Conservation (phyloP, 2,888 invertebrate genomes). For the Anarsia innoxiella region DNA sequence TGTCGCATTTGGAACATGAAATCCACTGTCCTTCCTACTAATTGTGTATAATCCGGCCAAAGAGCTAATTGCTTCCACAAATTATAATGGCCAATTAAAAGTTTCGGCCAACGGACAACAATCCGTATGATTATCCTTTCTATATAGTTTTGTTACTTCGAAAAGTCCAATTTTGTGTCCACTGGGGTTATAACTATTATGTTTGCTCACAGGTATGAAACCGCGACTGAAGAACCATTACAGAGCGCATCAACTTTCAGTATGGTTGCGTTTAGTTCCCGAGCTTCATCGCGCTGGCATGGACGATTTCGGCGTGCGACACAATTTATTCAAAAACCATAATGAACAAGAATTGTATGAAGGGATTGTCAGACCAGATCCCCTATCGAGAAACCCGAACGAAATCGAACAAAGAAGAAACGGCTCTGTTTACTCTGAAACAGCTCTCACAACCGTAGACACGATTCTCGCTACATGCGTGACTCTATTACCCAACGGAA, state of each 20-base stretch:
- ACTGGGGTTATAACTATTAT: constrained; percentile 7
- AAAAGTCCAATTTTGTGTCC: constrained; percentile 3
- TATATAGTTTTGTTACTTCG: constrained; percentile 7
- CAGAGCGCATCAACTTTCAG: constrained; percentile 94
- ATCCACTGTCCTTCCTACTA: too few relatives aligned
- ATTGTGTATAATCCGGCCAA: too few relatives aligned
- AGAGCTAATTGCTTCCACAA: constrained; percentile 7
- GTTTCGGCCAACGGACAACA: constrained; percentile 10
- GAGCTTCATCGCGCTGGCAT: constrained; percentile 91
- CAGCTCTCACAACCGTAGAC: constrained; percentile 80
- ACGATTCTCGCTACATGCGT: constrained; percentile 83
- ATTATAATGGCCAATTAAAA: constrained; percentile 13
- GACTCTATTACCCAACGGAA: constrained; percentile 75
- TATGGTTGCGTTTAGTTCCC: constrained; percentile 95
- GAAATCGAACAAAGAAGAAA: constrained; percentile 77
- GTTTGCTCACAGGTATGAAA: constrained; percentile 84
- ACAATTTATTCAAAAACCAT: constrained; percentile 92
- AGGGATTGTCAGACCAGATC: constrained; percentile 90
- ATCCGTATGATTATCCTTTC: constrained; percentile 6
- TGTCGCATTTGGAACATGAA: too few relatives aligned
- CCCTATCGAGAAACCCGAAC: constrained; percentile 78
- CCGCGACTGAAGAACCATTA: constrained; percentile 95
- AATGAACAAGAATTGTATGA: constrained; percentile 93
- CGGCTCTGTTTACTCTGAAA: constrained; percentile 68
- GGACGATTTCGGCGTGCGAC: constrained; percentile 90